Percentiles rank a stretch among this genome's conserved stretches.
phyloP scores from a whole-genome alignment of 2,888 invertebrate species.

The Linyphia triangularis region DNA sequence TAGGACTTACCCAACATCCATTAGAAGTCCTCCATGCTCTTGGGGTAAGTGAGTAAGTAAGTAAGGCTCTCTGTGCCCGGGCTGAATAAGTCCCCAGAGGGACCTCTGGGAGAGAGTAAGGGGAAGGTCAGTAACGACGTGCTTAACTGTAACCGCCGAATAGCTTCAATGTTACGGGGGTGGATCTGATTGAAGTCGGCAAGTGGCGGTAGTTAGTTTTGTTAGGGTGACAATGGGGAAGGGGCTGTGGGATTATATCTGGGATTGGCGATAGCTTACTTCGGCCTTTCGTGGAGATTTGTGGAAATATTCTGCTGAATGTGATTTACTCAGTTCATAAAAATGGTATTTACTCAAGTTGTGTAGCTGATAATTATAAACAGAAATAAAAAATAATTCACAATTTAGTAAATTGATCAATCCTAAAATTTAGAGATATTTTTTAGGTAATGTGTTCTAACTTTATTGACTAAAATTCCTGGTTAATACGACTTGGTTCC shows the following conservation, averaged over 20 bases:
- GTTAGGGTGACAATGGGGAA: constrained; percentile 20
- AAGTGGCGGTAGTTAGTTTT: constrained; percentile 29
- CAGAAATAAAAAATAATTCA: too few species aligned
- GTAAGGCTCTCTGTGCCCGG: constrained; percentile 21
- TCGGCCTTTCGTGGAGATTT: not conserved
- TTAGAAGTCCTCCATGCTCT: constrained; percentile 32
- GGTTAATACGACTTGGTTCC: too few species aligned
- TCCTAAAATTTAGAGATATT: too few species aligned
- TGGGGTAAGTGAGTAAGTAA: constrained; percentile 55
- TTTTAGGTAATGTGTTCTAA: too few species aligned
- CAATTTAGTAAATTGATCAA: too few species aligned
- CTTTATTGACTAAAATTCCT: too few species aligned
- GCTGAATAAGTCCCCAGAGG: constrained; percentile 35
- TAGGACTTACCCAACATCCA: constrained; percentile 46
- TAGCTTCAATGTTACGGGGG: constrained; percentile 36
- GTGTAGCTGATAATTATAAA: too few species aligned
- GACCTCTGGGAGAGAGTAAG: constrained; percentile 14
- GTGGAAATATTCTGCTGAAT: too few species aligned
- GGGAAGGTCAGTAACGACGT: constrained; percentile 55
- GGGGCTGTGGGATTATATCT: not conserved
- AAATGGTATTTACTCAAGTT: too few species aligned
- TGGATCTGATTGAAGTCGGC: constrained; percentile 21
- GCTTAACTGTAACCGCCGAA: constrained; percentile 62
- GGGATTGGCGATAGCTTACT: not conserved
- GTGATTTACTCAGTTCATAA: too few species aligned